Conservation (phyloP, 2,888 invertebrate genomes). For the Eutolmus rufibarbis region DNA sequence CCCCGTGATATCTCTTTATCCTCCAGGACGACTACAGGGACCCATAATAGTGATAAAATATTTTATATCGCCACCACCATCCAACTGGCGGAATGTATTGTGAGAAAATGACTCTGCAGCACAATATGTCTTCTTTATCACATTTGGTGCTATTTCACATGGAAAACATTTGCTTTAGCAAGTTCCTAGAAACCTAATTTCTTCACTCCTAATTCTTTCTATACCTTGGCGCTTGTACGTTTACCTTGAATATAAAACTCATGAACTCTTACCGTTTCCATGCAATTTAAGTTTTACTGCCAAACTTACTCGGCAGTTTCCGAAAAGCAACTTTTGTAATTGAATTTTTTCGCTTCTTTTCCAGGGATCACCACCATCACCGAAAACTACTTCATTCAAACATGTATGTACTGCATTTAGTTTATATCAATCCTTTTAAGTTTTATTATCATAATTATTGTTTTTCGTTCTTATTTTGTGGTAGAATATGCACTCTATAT, state of each 20-base stretch:
- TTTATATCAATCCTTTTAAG: not conserved
- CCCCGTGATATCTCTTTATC: not conserved
- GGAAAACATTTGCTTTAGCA: not conserved
- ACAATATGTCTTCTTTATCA: not conserved
- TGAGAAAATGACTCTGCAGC: not conserved
- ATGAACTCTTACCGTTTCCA: not conserved
- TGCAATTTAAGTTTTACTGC: not conserved
- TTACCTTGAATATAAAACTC: not conserved
- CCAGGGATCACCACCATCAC: constrained; percentile 47
- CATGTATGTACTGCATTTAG: constrained; percentile 42
- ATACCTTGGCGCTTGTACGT: not conserved
- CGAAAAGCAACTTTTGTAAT: not conserved
- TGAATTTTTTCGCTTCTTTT: constrained; percentile 18
- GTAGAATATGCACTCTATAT: too few species aligned
- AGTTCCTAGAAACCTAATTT: not conserved
- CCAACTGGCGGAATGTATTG: not conserved
- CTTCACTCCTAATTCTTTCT: not conserved
- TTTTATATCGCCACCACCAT: not conserved
- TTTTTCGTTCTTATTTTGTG: too few species aligned
- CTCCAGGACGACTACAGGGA: not conserved
- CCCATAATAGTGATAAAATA: not conserved
- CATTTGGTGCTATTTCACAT: not conserved
- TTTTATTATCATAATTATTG: not conserved
- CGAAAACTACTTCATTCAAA: constrained; percentile 45
- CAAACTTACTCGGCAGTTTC: not conserved